Evolutionary conservation across 2,888 invertebrate species (phyloP).

Genomic region (Pterobdella sp.): DNA sequence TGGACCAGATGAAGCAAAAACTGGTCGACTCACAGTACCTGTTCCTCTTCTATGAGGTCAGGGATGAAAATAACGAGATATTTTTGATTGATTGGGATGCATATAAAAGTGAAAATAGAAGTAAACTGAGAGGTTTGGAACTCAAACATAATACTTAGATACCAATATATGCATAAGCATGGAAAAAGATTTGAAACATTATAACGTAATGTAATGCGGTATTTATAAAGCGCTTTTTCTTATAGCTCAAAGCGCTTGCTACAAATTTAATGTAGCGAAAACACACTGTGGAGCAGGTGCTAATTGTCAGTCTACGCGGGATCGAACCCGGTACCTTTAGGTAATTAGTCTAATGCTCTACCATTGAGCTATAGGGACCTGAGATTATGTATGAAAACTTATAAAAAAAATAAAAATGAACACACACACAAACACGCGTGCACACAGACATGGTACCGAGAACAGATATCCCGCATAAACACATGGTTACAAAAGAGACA

Average conservation of each 20-base stretch:
- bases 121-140: neutral
- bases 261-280: too few species aligned
- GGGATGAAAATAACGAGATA: neutral
- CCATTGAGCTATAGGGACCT: too few species aligned
- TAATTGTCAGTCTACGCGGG: too few species aligned
- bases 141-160: neutral
- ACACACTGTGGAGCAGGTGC: too few species aligned
- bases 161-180: neutral
- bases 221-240: too few species aligned
- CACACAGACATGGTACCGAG: slow-evolving; percentile 80
- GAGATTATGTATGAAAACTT: neutral
- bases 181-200: neutral
- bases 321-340: too few species aligned
- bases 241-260: too few species aligned
- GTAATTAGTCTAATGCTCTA: too few species aligned
- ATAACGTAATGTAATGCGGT: neutral
- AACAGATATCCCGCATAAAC: slow-evolving; percentile 84
- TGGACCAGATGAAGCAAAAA: slow-evolving; percentile 95
- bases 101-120: neutral
- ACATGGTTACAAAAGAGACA: slow-evolving; percentile 86
- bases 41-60: slow-evolving; percentile 67
- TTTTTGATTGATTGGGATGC: neutral
- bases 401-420: neutral
- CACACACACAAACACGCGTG: neutral
- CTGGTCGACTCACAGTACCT: slow-evolving; percentile 79